Conservation (phyloP, 1,140 invertebrate genomes). For the Cecropterus lyciades region DNA sequence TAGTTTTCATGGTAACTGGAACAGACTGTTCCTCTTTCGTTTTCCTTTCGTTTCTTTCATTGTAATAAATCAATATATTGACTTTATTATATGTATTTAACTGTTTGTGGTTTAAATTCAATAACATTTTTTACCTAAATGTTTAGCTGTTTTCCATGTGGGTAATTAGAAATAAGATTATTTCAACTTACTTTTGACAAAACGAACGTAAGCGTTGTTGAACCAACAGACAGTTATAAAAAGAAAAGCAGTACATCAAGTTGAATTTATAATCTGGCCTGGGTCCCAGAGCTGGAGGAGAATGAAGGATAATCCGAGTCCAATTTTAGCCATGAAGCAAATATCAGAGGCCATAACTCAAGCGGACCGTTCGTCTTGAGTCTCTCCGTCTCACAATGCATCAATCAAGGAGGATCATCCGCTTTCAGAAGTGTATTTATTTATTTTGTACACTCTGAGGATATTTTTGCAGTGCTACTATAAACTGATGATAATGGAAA, state of each 20-base stretch:
- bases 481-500: neutral
- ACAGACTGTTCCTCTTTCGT: neutral
- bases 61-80: too few relatives aligned
- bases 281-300: slow-evolving; percentile 8
- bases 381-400: slow-evolving; percentile 25
- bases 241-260: slow-evolving; percentile 18
- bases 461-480: slow-evolving; percentile 15
- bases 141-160: too few relatives aligned
- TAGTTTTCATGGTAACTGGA: too few relatives aligned
- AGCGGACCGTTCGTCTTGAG: neutral
- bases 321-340: slow-evolving; percentile 35
- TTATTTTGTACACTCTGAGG: slow-evolving; percentile 14
- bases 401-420: slow-evolving; percentile 30
- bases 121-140: too few relatives aligned
- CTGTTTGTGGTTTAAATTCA: too few relatives aligned
- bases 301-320: slow-evolving; percentile 33
- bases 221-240: neutral
- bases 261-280: slow-evolving; percentile 15
- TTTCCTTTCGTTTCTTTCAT: too few relatives aligned
- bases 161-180: too few relatives aligned
- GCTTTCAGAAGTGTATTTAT: slow-evolving; percentile 23
- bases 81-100: too few relatives aligned
- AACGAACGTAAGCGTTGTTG: neutral
- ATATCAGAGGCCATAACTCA: slow-evolving; percentile 33
- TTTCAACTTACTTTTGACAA: neutral